phyloP scores from a whole-genome alignment of 2,113 vertebrate genomes.

The Melospiza melodia region DNA sequence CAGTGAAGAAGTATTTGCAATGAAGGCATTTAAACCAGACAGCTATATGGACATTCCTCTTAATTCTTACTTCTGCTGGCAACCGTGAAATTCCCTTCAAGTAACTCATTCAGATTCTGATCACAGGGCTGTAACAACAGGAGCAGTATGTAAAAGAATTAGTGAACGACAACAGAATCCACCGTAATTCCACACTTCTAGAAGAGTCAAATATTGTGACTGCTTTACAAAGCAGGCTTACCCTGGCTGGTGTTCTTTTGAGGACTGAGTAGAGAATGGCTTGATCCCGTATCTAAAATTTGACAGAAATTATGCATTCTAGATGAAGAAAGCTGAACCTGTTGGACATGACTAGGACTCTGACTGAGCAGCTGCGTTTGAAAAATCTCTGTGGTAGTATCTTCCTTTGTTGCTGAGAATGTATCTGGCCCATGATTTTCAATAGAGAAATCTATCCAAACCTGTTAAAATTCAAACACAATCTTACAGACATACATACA shows the following conservation, averaged over 20 bases:
- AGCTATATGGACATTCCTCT: neutral
- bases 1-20: neutral
- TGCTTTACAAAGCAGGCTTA: constrained; percentile 20
- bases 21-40: neutral
- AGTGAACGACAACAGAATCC: neutral
- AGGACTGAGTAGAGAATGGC: constrained; percentile 65
- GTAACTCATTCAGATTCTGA: neutral
- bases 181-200: neutral
- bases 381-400: neutral
- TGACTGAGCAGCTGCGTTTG: constrained; percentile 1
- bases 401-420: constrained; percentile 31
- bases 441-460: neutral
- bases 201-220: neutral
- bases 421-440: neutral
- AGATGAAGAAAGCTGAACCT: constrained; percentile 61
- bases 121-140: neutral
- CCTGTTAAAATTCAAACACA: constrained; percentile 30
- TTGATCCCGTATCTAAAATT: constrained; percentile 74
- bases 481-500: neutral
- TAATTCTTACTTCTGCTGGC: neutral
- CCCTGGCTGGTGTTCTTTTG: constrained; percentile 59
- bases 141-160: neutral
- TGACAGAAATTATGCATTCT: constrained; percentile 72
- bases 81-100: neutral
- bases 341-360: neutral